A percentile compares a stretch with the other conserved stretches of the same genome.
Evolutionary conservation across 2,888 invertebrate species (phyloP).

Genomic region (Meteorus cinctellus): DNA sequence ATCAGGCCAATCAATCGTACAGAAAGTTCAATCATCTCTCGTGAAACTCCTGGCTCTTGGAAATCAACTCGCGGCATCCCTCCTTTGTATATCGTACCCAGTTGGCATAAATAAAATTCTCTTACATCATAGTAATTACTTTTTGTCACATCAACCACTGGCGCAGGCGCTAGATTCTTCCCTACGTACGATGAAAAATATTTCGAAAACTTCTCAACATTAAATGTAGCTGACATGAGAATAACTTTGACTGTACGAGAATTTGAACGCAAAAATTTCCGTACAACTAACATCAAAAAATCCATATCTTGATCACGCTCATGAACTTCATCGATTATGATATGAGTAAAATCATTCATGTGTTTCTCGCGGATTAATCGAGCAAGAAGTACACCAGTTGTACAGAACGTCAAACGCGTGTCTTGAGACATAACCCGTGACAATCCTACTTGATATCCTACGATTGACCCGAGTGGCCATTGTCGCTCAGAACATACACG

Average conservation of each 20-base stretch:
- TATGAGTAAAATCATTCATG: constrained; percentile 87
- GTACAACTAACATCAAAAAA: constrained; percentile 87
- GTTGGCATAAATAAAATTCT: constrained; percentile 78
- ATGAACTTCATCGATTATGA: constrained; percentile 95
- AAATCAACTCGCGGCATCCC: constrained; percentile 75
- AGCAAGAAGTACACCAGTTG: constrained; percentile 91
- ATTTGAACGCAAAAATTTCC: constrained; percentile 83
- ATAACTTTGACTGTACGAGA: constrained; percentile 82
- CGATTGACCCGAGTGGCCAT: constrained; percentile 87
- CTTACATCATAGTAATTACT: constrained; percentile 76
- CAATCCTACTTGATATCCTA: constrained; percentile 91
- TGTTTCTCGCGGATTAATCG: constrained; percentile 82
- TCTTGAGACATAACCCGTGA: constrained; percentile 78
- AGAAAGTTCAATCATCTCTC: constrained; percentile 78
- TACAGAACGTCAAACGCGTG: constrained; percentile 88
- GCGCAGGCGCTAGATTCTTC: constrained; percentile 73
- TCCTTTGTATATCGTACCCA: constrained; percentile 59
- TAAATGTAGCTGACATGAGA: constrained; percentile 96
- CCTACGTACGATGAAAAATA: constrained; percentile 78
- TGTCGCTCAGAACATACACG: constrained; percentile 88
- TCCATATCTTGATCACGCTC: constrained; percentile 95
- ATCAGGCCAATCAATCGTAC: constrained; percentile 77
- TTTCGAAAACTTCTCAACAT: constrained; percentile 81
- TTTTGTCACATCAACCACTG: constrained; percentile 76
- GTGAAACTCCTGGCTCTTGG: constrained; percentile 78